Evolutionary conservation across 1,140 invertebrate genomes (phyloP).

Genomic region (Akabosia matsudoensis): DNA sequence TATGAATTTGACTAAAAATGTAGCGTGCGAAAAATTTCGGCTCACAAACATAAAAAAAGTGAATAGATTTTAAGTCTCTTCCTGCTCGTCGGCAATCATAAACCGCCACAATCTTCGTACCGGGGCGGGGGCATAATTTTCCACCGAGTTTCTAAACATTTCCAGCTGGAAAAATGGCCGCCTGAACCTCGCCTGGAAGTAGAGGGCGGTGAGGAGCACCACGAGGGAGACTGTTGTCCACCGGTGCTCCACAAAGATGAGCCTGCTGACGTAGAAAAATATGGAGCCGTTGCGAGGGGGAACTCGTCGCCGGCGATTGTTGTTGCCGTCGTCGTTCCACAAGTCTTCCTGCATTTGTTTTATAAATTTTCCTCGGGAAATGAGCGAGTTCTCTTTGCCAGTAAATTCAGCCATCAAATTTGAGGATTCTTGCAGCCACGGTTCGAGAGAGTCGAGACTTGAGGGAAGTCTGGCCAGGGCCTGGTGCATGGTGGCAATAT

Average conservation of each 20-base stretch:
- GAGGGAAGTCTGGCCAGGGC: constrained; percentile 37
- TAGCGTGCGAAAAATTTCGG: too few relatives aligned
- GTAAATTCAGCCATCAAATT: constrained; percentile 40
- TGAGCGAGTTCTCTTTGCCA: constrained; percentile 33
- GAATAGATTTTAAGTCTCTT: too few relatives aligned
- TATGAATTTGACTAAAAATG: too few relatives aligned
- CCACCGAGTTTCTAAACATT: background rate
- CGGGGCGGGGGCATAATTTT: constrained; percentile 5
- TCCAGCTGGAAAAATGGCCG: background rate
- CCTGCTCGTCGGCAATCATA: background rate
- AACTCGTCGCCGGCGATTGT: constrained; percentile 16
- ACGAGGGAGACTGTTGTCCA: constrained; percentile 39
- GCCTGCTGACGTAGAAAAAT: constrained; percentile 28
- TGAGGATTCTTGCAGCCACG: constrained; percentile 41
- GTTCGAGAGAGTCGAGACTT: constrained; percentile 33
- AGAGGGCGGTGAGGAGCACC: constrained; percentile 36
- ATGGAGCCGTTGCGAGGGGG: background rate
- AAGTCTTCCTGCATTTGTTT: constrained; percentile 36
- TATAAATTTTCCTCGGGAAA: constrained; percentile 37
- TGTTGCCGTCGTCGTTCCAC: constrained; percentile 42
- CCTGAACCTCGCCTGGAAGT: constrained; percentile 36
- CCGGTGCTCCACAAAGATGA: constrained; percentile 37
- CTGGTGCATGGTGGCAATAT: constrained; percentile 45
- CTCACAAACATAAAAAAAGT: too few relatives aligned
- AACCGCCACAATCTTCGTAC: background rate